Conservation (phyloP, 2,888 invertebrate genomes). For the Saturnia pavonia region DNA sequence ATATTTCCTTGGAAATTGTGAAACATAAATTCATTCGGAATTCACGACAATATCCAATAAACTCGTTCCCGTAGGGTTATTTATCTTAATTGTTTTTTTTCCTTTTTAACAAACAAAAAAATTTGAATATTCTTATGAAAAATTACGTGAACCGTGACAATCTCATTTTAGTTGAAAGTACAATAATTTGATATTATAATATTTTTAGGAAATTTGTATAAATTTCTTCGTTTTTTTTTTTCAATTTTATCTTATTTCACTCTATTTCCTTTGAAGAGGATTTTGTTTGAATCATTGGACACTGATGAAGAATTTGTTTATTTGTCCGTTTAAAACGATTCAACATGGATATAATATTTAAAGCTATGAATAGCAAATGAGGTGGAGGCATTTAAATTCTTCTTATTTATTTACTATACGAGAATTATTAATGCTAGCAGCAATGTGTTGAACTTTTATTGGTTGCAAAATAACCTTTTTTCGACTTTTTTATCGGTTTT, state of each 20-base stretch:
- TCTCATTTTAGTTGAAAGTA: neutral
- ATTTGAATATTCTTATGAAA: constrained; percentile 4
- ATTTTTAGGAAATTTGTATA: neutral
- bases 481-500: neutral
- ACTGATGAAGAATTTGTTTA: constrained; percentile 5
- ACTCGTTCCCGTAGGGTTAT: constrained; percentile 6
- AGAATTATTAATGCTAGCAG: neutral
- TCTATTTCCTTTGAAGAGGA: constrained; percentile 12
- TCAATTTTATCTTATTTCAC: constrained; percentile 9
- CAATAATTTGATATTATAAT: constrained; percentile 8
- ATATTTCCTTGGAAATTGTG: neutral
- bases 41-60: constrained; percentile 15
- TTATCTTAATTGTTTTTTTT: neutral
- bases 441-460: neutral
- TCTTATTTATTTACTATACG: neutral
- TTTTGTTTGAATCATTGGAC: neutral
- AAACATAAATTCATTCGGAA: neutral
- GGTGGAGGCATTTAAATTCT: neutral
- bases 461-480: neutral
- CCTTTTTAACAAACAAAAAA: neutral
- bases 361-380: constrained; percentile 3
- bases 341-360: constrained; percentile 1
- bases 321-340: neutral
- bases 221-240: neutral
- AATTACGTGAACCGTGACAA: constrained; percentile 3